Conservation (phyloP, 2,888 invertebrate species). For the Cremastinae sp. region DNA sequence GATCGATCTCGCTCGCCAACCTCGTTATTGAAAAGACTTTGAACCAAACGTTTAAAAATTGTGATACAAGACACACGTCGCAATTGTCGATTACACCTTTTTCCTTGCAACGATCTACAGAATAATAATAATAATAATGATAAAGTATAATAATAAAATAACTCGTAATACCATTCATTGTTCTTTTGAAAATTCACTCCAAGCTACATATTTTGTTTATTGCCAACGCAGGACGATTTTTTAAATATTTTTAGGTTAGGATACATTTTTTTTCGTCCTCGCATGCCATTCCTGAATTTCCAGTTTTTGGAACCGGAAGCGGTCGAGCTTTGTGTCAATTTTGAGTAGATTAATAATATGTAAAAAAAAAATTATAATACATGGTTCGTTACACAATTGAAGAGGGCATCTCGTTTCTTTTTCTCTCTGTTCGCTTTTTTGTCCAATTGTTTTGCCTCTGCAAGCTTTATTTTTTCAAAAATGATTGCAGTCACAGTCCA, state of each 20-base stretch:
- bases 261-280: neutral
- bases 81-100: too few relatives aligned
- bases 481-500: slow-evolving; percentile 80
- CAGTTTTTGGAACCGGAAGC: neutral
- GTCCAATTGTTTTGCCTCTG: slow-evolving; percentile 13
- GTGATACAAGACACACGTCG: slow-evolving; percentile 2
- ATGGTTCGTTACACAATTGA: neutral
- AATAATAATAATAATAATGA: slow-evolving; percentile 33
- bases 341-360: neutral
- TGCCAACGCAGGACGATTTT: neutral
- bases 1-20: slow-evolving; percentile 17
- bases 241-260: neutral
- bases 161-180: slow-evolving; percentile 42
- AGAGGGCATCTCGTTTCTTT: slow-evolving; percentile 11
- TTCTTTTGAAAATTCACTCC: slow-evolving; percentile 35
- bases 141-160: slow-evolving; percentile 27
- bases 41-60: slow-evolving; percentile 37
- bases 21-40: slow-evolving; percentile 59
- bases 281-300: too few relatives aligned
- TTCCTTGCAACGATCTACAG: neutral
- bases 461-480: slow-evolving; percentile 65
- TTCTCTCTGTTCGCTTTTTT: slow-evolving; percentile 16
- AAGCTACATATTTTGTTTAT: slow-evolving; percentile 28
- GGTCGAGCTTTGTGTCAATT: neutral
- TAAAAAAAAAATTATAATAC: neutral